Conservation (phyloP, 2,888 invertebrate genomes). For the Drosophila cracens region DNA sequence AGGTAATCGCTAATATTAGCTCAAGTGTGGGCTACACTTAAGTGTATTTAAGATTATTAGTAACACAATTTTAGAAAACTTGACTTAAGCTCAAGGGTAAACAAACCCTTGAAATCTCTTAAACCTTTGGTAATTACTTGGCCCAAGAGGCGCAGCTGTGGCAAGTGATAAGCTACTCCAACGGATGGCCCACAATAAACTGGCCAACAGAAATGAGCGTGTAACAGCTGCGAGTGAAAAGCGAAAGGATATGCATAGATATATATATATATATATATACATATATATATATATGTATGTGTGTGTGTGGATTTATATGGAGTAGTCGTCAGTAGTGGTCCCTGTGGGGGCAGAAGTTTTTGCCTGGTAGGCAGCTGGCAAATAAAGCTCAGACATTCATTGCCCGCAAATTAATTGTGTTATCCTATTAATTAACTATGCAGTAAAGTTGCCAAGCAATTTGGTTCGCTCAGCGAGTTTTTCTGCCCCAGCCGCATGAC, state of each 20-base stretch:
- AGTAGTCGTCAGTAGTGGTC: conserved; percentile 2
- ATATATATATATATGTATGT: too few species aligned
- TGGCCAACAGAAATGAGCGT: conserved; percentile 20
- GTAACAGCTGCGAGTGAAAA: conserved; percentile 52
- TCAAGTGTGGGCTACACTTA: background rate
- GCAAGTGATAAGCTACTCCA: conserved; percentile 54
- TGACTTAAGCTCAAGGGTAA: conserved; percentile 13
- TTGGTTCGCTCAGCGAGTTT: conserved; percentile 63
- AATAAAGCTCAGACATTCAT: conserved; percentile 83
- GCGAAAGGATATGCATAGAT: conserved; percentile 27
- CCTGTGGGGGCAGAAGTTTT: conserved; percentile 25
- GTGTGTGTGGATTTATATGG: background rate
- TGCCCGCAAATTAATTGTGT: conserved; percentile 83
- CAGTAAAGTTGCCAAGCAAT: conserved; percentile 78
- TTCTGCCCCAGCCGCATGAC: conserved; percentile 46
- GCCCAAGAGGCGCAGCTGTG: conserved; percentile 54
- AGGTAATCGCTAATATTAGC: background rate
- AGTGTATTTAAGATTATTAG: conserved; percentile 10
- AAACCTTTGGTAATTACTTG: conserved; percentile 63
- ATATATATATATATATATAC: background rate
- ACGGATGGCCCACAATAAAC: conserved; percentile 42
- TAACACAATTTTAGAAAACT: conserved; percentile 10
- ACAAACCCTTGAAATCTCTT: conserved; percentile 35
- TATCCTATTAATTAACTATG: conserved; percentile 83
- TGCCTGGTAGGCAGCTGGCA: conserved; percentile 51